These are phyloP conservation scores for Drosophila oshimai DNA, from an alignment of 1,140 invertebrate genomes.

Conservation along the genomic window DNA sequence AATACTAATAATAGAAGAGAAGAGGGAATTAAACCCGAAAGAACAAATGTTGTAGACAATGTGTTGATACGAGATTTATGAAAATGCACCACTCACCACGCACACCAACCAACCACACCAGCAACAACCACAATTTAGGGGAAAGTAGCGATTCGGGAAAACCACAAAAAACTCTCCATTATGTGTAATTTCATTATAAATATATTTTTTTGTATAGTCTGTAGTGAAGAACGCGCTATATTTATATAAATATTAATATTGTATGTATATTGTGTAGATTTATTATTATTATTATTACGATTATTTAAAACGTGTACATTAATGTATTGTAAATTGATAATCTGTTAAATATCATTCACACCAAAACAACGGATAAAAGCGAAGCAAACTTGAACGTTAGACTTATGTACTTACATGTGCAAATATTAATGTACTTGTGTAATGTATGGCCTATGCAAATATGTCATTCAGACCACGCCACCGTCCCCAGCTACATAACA, in stretches of 20 bases:
- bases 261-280: slow-evolving; percentile 65
- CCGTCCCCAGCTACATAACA: too few species aligned
- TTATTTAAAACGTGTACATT: slow-evolving; percentile 71
- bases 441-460: slow-evolving; percentile 1
- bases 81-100: slow-evolving; percentile 21
- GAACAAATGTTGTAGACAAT: slow-evolving; percentile 41
- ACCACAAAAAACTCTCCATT: slow-evolving; percentile 53
- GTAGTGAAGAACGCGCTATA: slow-evolving; percentile 50
- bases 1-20: slow-evolving; percentile 1
- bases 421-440: slow-evolving; percentile 6
- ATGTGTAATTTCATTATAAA: slow-evolving; percentile 67
- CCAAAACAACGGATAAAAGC: slow-evolving; percentile 40
- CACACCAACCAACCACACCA: slow-evolving; percentile 11
- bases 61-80: slow-evolving; percentile 11
- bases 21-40: neutral
- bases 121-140: slow-evolving; percentile 11
- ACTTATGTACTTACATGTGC: slow-evolving; percentile 60
- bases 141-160: neutral
- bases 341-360: slow-evolving; percentile 72
- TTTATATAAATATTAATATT: slow-evolving; percentile 51
- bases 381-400: slow-evolving; percentile 24
- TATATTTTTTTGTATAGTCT: slow-evolving; percentile 48
- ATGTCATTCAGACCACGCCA: neutral
- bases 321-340: slow-evolving; percentile 74
- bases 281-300: slow-evolving; percentile 63